Conservation (phyloP, 2,113 vertebrate genomes). For the Syngnathus typhle region DNA sequence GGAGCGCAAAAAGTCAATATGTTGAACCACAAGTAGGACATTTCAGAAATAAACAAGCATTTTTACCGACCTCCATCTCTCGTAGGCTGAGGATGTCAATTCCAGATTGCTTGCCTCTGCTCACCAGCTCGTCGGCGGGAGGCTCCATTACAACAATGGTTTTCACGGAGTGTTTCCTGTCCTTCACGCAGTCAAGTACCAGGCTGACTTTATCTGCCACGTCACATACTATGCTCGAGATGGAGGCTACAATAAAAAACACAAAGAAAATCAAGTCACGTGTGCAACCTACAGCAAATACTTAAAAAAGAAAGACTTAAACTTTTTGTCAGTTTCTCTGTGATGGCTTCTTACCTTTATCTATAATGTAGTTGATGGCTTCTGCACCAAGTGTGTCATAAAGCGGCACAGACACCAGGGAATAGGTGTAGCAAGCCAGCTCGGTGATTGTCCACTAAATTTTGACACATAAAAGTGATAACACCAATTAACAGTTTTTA, state of each 20-base stretch:
- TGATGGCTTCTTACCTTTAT: slow-evolving; percentile 73
- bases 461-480: not conserved
- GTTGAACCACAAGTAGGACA: no score
- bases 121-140: slow-evolving; percentile 71
- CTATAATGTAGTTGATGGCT: slow-evolving; percentile 80
- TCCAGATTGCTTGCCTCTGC: slow-evolving; percentile 70
- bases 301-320: not conserved
- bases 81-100: slow-evolving; percentile 79
- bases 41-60: not conserved
- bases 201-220: slow-evolving; percentile 76
- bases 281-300: not conserved
- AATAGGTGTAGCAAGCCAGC: slow-evolving; percentile 83
- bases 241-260: slow-evolving; percentile 62
- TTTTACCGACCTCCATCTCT: slow-evolving; percentile 74
- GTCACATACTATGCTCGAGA: slow-evolving; percentile 83
- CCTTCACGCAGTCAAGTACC: slow-evolving; percentile 73
- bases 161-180: slow-evolving; percentile 69
- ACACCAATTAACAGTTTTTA: not conserved
- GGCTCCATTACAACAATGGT: slow-evolving; percentile 80
- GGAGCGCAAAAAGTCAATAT: not conserved
- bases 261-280: not conserved
- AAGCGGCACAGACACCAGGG: slow-evolving; percentile 85
- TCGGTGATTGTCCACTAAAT: slow-evolving; percentile 87
- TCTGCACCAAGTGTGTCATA: slow-evolving; percentile 88
- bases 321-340: not conserved